A percentile compares a stretch with the other conserved stretches of the same genome.
Evolutionary conservation across 2,113 vertebrate species (phyloP).

Genomic region (Centrocercus urophasianus): DNA sequence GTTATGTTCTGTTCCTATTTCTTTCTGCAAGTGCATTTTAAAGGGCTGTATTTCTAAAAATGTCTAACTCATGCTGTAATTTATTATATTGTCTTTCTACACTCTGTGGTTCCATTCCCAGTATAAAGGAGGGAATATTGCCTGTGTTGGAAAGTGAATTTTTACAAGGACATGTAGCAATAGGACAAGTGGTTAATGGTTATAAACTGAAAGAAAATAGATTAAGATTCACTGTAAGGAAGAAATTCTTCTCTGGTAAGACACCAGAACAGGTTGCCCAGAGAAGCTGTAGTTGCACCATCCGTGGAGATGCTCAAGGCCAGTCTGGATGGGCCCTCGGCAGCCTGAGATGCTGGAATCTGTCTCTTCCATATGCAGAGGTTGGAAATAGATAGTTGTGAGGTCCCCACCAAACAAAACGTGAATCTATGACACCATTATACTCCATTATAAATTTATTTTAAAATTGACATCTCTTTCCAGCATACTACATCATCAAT

Average conservation of each 20-base stretch:
- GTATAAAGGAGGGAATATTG: neutral
- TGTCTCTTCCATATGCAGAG: neutral
- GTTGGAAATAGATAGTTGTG: neutral
- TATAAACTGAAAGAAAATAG: neutral
- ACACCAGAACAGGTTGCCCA: neutral
- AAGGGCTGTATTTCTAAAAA: neutral
- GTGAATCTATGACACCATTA: neutral
- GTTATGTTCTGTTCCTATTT: neutral
- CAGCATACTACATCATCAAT: neutral
- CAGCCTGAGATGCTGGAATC: neutral
- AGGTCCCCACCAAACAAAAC: neutral
- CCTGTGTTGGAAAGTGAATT: neutral
- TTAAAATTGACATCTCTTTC: neutral
- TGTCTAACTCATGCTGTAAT: neutral
- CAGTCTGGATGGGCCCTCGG: neutral
- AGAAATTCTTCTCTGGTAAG: neutral
- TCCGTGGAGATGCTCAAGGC: neutral
- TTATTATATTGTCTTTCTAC: neutral
- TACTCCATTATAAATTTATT: no score
- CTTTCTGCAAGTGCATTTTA: neutral
- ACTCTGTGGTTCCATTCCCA: neutral
- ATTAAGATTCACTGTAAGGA: neutral
- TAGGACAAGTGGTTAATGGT: neutral
- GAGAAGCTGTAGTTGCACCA: neutral
- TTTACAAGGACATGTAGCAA: neutral